A percentile compares a stretch with the other conserved stretches of the same genome.
Evolutionary conservation across 1,140 invertebrate species (phyloP).

Genomic region (Gonatopus flavifemur): DNA sequence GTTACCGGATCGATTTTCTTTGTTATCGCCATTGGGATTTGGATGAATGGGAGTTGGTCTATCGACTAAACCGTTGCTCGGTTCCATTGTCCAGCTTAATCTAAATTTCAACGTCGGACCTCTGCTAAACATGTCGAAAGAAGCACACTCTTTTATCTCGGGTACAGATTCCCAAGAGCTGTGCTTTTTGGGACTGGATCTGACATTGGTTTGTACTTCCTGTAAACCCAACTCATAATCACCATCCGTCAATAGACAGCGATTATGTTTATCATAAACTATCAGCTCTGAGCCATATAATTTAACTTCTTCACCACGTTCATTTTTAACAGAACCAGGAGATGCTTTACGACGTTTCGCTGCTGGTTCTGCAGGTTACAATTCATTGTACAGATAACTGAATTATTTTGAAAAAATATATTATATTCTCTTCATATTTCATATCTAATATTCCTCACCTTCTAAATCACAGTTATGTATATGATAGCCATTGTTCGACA

Average conservation of each 20-base stretch:
- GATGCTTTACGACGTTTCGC: constrained; percentile 64
- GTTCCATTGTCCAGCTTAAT: constrained; percentile 78
- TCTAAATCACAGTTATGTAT: constrained; percentile 57
- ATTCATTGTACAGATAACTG: background rate
- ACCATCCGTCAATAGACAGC: constrained; percentile 82
- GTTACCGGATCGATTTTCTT: constrained; percentile 64
- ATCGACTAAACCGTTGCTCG: constrained; percentile 70
- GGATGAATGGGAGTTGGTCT: constrained; percentile 59
- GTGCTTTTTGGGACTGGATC: constrained; percentile 66
- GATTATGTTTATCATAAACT: constrained; percentile 87
- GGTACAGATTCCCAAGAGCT: constrained; percentile 81
- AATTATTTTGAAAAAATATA: no score
- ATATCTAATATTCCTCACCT: constrained; percentile 29
- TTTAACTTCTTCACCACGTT: constrained; percentile 62
- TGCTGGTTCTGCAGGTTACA: constrained; percentile 59
- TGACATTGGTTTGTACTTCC: constrained; percentile 65
- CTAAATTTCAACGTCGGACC: constrained; percentile 82
- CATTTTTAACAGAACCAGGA: constrained; percentile 46
- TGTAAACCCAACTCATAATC: constrained; percentile 87
- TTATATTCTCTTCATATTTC: background rate
- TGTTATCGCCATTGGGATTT: constrained; percentile 60
- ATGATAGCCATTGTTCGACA: constrained; percentile 54
- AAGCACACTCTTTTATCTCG: constrained; percentile 66
- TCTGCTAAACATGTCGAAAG: constrained; percentile 73
- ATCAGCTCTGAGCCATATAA: constrained; percentile 83